Evolutionary conservation across 2,888 invertebrate genomes (phyloP), one percentile per base, ranked within the genome.

Genomic region (Alviniconcha strummeri): DNA sequence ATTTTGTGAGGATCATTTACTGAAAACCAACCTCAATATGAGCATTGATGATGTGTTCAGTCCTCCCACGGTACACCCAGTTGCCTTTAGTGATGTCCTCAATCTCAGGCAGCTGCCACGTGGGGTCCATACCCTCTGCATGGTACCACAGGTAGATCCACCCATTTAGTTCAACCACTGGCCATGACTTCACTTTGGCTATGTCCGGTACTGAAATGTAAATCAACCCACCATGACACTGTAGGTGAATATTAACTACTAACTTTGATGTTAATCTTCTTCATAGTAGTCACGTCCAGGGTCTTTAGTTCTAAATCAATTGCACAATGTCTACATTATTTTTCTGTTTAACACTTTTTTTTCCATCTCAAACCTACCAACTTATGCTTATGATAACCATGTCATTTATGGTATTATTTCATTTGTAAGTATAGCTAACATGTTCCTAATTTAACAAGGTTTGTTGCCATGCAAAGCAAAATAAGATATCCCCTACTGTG

Each of bases 91-190:
- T 91, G 56, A 96, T 94, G 88, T 96, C 95, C 0, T 95, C 93
- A 0, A 96, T 94, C 5, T 94, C 94, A 0, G 95, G 94, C 0
- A 96, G 94, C 15, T 93, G 91, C 97, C 97, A 98, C 60, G 94
- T 90, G 0, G 97, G 97, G 0, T 95, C 95, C 0, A 95, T 93
- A 1, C 94, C 94, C 88, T 97, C 97, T 0, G 96, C 96, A 89
- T 97, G 96, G 89, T 96, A 95, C 98, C 97, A 98, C 17, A 97
- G 94, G 94, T 97, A 97, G 9, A 98, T 95, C 15, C 96, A 95
- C 0, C 96, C 95, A 89, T 97, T 97, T 0, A 95, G 94, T 93
- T 98, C 98, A 17, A 94, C 93, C 0, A 95, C 95, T 0, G 94
- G 94, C 96, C 97, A 97, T 0, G 95, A 95, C 88, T 95, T 96